Evolutionary conservation across 2,797 vertebrate genomes (phyloP), one percentile per base, ranked within the genome.

Genomic region (Lagocephalus sceleratus): DNA sequence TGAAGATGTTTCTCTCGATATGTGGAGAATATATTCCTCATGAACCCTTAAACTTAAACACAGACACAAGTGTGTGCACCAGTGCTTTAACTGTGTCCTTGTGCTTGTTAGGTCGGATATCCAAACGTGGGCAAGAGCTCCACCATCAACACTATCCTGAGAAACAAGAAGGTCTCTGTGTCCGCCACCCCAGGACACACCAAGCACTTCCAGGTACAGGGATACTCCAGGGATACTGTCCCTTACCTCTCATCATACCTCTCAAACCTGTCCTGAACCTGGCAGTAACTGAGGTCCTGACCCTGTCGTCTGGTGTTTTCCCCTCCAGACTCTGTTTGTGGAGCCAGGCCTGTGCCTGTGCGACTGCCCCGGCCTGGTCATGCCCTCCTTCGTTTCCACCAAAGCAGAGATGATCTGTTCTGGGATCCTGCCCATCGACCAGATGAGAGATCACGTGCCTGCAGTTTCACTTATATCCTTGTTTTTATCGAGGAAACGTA

Each of bases 111-210:
- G 97, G 97, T 99, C 11, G 97, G 97, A 1, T 99, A 99, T 87
- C 97, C 97, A 11, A 99, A 99, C 2, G 97, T 99, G 51, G 97
- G 97, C 8, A 99, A 99, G 82, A 99, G 97, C 82, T 98, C 97
- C 0, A 98, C 95, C n/a, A 97, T 99, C 86, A 99, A 99, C 88
- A 95, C 97, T 47, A 95, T 99, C 71, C 73, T 99, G 26, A 91
- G 94, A 65, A 91, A 98, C 83, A 99, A 99, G 87, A 98, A 97
- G 68, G 96, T 98, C 29, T 98, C 97, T 0, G 97, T 99, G 47
- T 99, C 97, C 21, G 93, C 94, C 42, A 98, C 96, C 0, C 97
- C 97, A 5, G 97, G 97, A 57, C 97, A 92, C 83, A 99, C 97
- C 0, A 99, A 99, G 66, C 97, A 99, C 76, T 99, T 99, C 67